These are phyloP conservation scores for Pterois miles DNA, from an alignment of 2,797 vertebrate species.

Conservation along the genomic window DNA sequence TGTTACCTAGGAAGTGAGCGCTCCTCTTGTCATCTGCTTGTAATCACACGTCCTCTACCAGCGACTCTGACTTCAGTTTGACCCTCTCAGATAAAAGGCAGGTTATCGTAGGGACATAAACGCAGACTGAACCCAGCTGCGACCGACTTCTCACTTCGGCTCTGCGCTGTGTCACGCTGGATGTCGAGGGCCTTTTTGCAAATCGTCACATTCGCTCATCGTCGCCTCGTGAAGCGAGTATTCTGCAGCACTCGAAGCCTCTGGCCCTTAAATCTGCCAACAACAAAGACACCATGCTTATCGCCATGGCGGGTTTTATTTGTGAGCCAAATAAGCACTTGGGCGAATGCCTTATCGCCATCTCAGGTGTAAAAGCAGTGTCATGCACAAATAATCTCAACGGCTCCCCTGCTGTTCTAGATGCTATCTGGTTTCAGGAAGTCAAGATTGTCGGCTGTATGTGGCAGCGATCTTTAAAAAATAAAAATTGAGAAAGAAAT, in stretches of 20 bases:
- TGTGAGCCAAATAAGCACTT: constrained; percentile 50
- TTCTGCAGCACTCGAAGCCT: neutral
- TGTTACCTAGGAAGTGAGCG: constrained; percentile 32
- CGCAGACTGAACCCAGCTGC: constrained; percentile 27
- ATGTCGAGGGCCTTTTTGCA: constrained; percentile 13
- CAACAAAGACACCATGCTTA: constrained; percentile 29
- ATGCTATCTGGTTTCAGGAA: constrained; percentile 59
- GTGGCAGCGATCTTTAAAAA: constrained; percentile 21
- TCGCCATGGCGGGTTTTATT: constrained; percentile 37
- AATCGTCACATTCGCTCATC: constrained; percentile 8
- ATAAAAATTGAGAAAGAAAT: neutral
- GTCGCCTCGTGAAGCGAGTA: constrained; percentile 20
- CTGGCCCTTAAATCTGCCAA: neutral
- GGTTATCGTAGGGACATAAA: constrained; percentile 51
- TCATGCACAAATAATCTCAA: constrained; percentile 51
- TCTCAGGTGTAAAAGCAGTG: constrained; percentile 60
- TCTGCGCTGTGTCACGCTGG: constrained; percentile 42
- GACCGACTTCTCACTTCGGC: constrained; percentile 30
- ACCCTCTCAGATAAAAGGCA: constrained; percentile 60
- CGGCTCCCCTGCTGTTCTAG: constrained; percentile 34
- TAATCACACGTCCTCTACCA: constrained; percentile 41
- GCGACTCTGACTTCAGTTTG: constrained; percentile 58
- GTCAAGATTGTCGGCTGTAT: constrained; percentile 31
- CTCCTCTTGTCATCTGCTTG: constrained; percentile 61
- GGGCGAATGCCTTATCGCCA: constrained; percentile 52